Evolutionary conservation across 2,113 vertebrate species (phyloP).

Genomic region (Trematocara stigmaticum): DNA sequence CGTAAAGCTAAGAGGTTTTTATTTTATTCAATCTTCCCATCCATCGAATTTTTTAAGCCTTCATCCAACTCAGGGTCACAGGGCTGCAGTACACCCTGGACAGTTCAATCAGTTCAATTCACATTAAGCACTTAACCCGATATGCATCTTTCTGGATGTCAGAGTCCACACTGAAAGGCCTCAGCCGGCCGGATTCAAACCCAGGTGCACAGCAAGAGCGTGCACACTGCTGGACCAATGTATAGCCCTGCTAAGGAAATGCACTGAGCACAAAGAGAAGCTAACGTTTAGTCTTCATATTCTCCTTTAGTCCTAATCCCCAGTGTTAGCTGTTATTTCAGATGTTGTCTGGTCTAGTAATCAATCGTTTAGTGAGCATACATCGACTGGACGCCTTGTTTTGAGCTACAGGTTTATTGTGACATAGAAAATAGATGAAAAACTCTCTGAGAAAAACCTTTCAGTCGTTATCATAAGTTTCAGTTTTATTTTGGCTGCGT

Average conservation of each 20-base stretch:
- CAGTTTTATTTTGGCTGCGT: background rate
- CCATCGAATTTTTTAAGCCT: background rate
- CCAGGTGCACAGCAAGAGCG: background rate
- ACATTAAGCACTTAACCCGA: background rate
- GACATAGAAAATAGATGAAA: background rate
- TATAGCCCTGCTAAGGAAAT: background rate
- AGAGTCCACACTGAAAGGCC: background rate
- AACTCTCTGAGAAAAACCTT: background rate
- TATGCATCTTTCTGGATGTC: background rate
- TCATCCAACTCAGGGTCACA: background rate
- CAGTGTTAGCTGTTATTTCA: background rate
- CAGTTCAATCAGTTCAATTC: background rate
- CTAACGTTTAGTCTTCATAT: background rate
- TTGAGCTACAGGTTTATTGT: background rate
- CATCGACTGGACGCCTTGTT: background rate
- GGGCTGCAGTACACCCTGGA: background rate
- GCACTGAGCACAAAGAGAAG: background rate
- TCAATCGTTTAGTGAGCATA: background rate
- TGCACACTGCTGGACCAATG: background rate
- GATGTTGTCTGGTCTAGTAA: background rate
- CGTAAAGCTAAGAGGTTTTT: background rate
- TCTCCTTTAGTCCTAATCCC: background rate
- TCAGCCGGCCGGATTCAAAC: background rate
- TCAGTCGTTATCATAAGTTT: background rate
- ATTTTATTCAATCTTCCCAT: background rate